Evolutionary conservation across 2,797 vertebrate species (phyloP).

Genomic region (Mormyrus hasselquistii): DNA sequence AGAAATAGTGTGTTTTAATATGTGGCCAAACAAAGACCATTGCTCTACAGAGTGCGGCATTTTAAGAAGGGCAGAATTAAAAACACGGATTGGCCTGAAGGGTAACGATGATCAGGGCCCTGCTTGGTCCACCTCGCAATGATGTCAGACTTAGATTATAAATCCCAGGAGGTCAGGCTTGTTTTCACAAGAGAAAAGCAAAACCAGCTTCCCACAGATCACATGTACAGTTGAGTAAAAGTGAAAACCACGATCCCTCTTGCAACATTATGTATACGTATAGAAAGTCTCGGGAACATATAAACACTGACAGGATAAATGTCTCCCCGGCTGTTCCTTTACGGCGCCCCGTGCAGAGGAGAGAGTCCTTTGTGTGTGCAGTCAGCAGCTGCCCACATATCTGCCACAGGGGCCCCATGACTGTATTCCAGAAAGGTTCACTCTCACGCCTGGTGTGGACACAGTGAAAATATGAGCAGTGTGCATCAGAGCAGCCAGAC

Average conservation of each 20-base stretch:
- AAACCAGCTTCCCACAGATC: background rate
- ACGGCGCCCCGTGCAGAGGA: background rate
- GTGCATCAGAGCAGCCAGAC: background rate
- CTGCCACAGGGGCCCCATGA: background rate
- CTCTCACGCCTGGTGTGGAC: background rate
- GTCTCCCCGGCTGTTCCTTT: background rate
- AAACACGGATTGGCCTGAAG: background rate
- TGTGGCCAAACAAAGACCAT: background rate
- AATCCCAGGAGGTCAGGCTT: background rate
- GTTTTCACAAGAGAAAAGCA: background rate
- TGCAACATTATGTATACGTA: background rate
- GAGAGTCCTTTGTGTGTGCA: background rate
- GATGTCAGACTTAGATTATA: background rate
- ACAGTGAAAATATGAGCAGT: background rate
- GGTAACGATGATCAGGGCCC: background rate
- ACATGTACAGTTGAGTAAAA: background rate
- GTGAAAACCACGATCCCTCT: background rate
- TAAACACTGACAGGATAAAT: background rate
- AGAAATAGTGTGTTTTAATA: background rate
- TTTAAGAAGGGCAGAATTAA: background rate
- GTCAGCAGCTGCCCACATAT: background rate
- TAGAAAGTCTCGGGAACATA: background rate
- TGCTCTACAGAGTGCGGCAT: background rate
- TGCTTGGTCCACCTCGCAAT: background rate
- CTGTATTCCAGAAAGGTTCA: background rate